Conservation (phyloP, 1,140 invertebrate species). For the Drosophila watanabei region DNA sequence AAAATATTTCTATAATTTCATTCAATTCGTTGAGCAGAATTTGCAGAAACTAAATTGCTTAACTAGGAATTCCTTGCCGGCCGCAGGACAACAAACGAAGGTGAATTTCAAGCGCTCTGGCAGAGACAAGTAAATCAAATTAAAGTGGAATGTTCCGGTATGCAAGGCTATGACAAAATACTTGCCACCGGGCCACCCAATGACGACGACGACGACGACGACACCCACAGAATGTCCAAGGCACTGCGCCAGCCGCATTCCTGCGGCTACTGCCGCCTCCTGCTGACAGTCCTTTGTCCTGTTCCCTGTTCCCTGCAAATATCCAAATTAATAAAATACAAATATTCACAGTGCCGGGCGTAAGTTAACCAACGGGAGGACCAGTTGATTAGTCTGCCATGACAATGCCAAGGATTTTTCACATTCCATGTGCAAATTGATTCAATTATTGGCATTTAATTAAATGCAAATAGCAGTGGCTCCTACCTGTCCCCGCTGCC, state of each 20-base stretch:
- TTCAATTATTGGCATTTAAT: slow-evolving; percentile 82
- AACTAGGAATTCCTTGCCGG: slow-evolving; percentile 6
- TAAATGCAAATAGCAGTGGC: slow-evolving; percentile 73
- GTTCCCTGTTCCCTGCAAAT: slow-evolving; percentile 35
- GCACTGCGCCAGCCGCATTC: slow-evolving; percentile 11
- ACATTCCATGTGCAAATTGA: slow-evolving; percentile 78
- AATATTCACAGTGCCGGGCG: slow-evolving; percentile 59
- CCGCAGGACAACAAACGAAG: slow-evolving; percentile 27
- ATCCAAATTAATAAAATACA: slow-evolving; percentile 75
- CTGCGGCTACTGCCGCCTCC: slow-evolving; percentile 10
- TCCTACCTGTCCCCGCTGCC: slow-evolving; percentile 1
- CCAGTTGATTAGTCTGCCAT: slow-evolving; percentile 69
- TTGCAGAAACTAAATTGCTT: neutral
- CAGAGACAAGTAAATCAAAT: slow-evolving; percentile 44
- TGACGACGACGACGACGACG: too few relatives aligned
- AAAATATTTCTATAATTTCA: neutral
- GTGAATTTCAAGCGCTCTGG: slow-evolving; percentile 7
- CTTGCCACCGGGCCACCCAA: neutral
- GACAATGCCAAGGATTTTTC: slow-evolving; percentile 68
- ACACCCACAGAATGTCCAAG: slow-evolving; percentile 7
- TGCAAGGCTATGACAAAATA: slow-evolving; percentile 33
- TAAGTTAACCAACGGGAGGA: slow-evolving; percentile 56
- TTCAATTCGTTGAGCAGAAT: neutral
- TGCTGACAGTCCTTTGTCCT: slow-evolving; percentile 1
- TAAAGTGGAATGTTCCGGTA: slow-evolving; percentile 31